Evolutionary conservation across 2,888 invertebrate species (phyloP).

Genomic region (Pachliopta kotzebuea): DNA sequence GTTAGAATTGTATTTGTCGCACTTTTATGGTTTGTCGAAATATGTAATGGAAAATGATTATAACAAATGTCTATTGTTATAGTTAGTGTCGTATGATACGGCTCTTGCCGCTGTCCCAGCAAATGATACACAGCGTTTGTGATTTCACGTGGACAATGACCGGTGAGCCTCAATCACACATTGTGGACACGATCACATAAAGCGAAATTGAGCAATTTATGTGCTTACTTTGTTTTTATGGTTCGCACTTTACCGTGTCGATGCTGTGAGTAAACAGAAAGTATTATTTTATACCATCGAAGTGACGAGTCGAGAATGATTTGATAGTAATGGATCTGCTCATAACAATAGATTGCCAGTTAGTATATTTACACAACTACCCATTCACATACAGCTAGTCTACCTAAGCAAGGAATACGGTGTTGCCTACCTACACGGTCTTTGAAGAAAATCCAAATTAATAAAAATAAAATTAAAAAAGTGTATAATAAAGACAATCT

Average conservation of each 20-base stretch:
- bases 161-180: constrained; percentile 12
- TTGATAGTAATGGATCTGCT: neutral
- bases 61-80: neutral
- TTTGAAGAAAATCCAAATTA: too few species aligned
- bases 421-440: too few species aligned
- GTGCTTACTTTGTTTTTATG: constrained; percentile 19
- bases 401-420: too few species aligned
- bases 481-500: too few species aligned
- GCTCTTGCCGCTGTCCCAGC: constrained; percentile 4
- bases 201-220: constrained; percentile 27
- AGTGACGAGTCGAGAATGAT: neutral
- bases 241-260: neutral
- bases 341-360: neutral
- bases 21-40: too few species aligned
- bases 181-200: constrained; percentile 22
- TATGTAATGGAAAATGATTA: neutral
- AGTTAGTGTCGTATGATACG: neutral
- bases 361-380: neutral
- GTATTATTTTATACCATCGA: neutral
- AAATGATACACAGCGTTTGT: constrained; percentile 20
- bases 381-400: too few species aligned
- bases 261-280: neutral
- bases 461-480: too few species aligned
- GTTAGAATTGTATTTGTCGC: too few species aligned
- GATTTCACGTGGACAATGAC: constrained; percentile 16